These are phyloP conservation scores for Lymantria dispar DNA, from an alignment of 2,888 invertebrate species.

Conservation along the genomic window DNA sequence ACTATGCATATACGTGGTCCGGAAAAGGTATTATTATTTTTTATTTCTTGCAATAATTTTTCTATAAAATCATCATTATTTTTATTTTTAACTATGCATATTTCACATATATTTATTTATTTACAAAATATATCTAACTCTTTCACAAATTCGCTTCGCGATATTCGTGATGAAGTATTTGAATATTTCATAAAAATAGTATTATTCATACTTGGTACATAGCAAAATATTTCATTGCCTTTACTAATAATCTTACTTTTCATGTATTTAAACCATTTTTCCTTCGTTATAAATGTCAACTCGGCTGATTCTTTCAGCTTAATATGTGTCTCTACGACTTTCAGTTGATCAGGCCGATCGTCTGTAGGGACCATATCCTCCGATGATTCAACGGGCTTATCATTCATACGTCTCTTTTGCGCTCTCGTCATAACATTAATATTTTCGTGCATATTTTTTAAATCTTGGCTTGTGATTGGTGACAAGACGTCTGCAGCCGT, in stretches of 20 bases:
- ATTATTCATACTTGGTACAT: background rate
- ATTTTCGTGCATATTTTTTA: constrained; percentile 12
- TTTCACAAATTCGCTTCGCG: constrained; percentile 9
- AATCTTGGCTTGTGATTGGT: constrained; percentile 13
- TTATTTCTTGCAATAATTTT: background rate
- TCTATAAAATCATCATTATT: constrained; percentile 1
- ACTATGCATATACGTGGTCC: background rate
- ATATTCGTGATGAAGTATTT: constrained; percentile 5
- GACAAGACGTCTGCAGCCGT: constrained; percentile 19
- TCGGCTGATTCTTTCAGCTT: background rate
- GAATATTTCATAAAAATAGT: background rate
- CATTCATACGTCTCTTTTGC: background rate
- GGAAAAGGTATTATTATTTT: background rate
- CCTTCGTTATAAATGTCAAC: background rate
- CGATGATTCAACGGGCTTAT: no score
- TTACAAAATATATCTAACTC: constrained; percentile 7
- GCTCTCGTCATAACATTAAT: no score
- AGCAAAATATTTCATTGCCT: background rate
- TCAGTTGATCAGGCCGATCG: background rate
- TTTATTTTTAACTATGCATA: constrained; percentile 12
- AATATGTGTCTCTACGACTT: background rate
- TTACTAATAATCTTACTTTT: background rate
- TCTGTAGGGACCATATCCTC: background rate
- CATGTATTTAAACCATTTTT: background rate
- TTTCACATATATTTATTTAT: constrained; percentile 7